Percentiles rank a stretch among this genome's conserved stretches.
phyloP scores from a whole-genome alignment of 2,888 invertebrate species.

The Branchinecta sandiegonensis region DNA sequence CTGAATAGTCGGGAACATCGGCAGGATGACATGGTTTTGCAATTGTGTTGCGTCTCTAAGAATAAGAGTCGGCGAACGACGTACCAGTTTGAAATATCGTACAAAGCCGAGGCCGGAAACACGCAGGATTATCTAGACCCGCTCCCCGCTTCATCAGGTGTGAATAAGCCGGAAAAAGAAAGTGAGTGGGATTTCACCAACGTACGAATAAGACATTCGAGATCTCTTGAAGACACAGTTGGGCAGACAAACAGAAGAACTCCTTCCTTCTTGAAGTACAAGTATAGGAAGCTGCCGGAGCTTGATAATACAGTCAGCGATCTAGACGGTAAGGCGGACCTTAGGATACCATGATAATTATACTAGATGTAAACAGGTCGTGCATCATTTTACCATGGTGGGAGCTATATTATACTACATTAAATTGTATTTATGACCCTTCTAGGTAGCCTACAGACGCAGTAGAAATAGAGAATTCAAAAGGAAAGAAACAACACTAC shows the following conservation, averaged over 20 bases:
- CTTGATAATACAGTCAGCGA: not conserved
- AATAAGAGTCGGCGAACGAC: constrained; percentile 7
- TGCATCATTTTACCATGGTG: no score
- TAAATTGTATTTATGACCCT: no score
- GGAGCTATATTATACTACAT: no score
- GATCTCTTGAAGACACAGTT: not conserved
- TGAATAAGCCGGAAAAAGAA: not conserved
- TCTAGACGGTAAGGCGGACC: not conserved
- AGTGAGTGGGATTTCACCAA: not conserved
- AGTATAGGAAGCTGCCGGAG: not conserved
- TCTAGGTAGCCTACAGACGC: no score
- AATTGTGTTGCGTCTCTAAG: constrained; percentile 1
- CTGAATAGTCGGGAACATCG: not conserved
- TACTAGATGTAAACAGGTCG: no score
- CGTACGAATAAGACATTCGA: constrained; percentile 10
- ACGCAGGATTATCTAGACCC: constrained; percentile 3
- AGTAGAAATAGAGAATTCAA: no score
- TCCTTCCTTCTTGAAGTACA: constrained; percentile 5
- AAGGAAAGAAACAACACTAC: no score
- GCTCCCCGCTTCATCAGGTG: not conserved
- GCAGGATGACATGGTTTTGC: constrained; percentile 15
- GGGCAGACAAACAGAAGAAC: not conserved
- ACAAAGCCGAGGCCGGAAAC: constrained; percentile 1
- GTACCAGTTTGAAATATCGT: constrained; percentile 9
- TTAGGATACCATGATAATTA: not conserved